phyloP scores from a whole-genome alignment of 2,888 invertebrate genomes.

The Watsonalla binaria region DNA sequence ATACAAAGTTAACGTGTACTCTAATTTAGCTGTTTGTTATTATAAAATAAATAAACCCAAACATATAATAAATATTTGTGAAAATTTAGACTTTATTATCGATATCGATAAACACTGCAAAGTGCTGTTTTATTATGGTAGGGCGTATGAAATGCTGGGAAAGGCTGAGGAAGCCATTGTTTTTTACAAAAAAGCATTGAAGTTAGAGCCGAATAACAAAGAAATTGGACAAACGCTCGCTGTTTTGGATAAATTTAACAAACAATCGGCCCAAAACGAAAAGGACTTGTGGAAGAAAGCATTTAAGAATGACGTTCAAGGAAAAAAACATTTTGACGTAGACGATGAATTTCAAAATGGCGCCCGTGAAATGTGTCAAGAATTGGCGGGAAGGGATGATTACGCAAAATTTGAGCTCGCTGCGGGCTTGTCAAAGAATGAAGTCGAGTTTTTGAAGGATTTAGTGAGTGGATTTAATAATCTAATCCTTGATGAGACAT shows the following conservation, averaged over 20 bases:
- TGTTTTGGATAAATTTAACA: slow-evolving; percentile 39
- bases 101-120: slow-evolving; percentile 58
- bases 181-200: slow-evolving; percentile 59
- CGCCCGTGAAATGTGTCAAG: slow-evolving; percentile 53
- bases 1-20: slow-evolving; percentile 44
- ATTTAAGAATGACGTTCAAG: slow-evolving; percentile 32
- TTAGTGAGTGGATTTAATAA: slow-evolving; percentile 41
- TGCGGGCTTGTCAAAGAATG: slow-evolving; percentile 39
- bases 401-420: slow-evolving; percentile 57
- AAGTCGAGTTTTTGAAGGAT: slow-evolving; percentile 48
- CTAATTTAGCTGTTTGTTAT: slow-evolving; percentile 63
- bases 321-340: slow-evolving; percentile 39
- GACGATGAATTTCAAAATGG: slow-evolving; percentile 53
- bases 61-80: slow-evolving; percentile 53
- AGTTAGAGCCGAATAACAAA: slow-evolving; percentile 61
- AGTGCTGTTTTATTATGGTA: slow-evolving; percentile 55
- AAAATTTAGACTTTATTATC: slow-evolving; percentile 46
- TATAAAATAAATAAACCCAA: slow-evolving; percentile 56
- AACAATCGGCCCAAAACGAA: slow-evolving; percentile 35
- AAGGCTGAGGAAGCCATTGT: slow-evolving; percentile 45
- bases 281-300: slow-evolving; percentile 58
- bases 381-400: slow-evolving; percentile 44
- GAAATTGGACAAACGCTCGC: slow-evolving; percentile 56
- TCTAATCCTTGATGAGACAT: slow-evolving; percentile 43
- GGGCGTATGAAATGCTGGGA: slow-evolving; percentile 48